Conservation (phyloP, 2,888 invertebrate genomes). For the Melanophora roralis region DNA sequence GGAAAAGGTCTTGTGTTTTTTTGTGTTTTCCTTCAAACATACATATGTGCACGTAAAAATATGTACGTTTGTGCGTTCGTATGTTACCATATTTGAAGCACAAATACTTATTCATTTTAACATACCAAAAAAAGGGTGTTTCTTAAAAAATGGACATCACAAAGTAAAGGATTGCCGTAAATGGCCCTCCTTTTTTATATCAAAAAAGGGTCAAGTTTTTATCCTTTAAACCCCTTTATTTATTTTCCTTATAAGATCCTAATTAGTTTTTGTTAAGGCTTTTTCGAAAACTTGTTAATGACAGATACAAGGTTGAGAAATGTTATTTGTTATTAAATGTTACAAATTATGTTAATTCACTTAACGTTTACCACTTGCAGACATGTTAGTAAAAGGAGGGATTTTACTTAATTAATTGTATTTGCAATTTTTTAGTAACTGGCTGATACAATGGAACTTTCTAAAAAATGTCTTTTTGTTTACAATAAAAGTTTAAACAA, state of each 20-base stretch:
- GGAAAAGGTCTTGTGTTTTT: neutral
- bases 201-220: conserved; percentile 63
- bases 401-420: no score
- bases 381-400: neutral
- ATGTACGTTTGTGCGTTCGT: neutral
- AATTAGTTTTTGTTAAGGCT: conserved; percentile 24
- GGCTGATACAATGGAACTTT: no score
- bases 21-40: neutral
- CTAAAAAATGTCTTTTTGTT: no score
- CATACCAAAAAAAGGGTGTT: neutral
- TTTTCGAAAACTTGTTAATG: conserved; percentile 31
- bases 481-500: no score
- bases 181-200: neutral
- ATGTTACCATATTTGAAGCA: no score
- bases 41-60: neutral
- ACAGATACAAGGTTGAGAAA: neutral
- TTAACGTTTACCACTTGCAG: neutral
- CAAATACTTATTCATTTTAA: no score
- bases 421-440: no score
- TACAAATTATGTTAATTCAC: neutral
- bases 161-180: no score
- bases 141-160: no score
- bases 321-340: neutral
- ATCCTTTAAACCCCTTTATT: conserved; percentile 19
- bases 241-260: conserved; percentile 29